Base-by-base conservation (phyloP, 2,888 invertebrate species). In the Opisthograptis luteolata region DNA sequence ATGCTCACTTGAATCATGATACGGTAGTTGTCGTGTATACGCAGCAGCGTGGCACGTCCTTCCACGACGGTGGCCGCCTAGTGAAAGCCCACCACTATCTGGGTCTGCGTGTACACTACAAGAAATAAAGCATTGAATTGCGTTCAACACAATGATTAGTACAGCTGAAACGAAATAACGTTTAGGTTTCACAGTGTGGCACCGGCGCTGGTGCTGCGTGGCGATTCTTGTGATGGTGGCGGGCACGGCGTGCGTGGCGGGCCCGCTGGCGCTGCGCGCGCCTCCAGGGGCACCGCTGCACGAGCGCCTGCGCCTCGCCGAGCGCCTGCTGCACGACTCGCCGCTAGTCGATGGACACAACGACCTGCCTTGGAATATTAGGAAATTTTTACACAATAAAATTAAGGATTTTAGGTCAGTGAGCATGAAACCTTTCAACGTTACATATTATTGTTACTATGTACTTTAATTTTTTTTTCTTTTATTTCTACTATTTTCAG, bases 301-400 rank as follows among this genome's bases (percentile, higher is more conserved):
- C 73, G 95, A 96, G 81, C 91, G 95, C 35, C 89, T 95, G 58
- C 94, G 95, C 66, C 93, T 94, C 50, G 95, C 95, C 7, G 93
- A 94, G 51, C 92, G 94, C 60, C 92, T 95, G 17, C 89, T 95
- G 55, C 94, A 95, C 76, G 95, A 95, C 88, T 94, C 95, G 65
- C 95, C 95, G 62, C 93, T 96, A 65, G 93, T 96, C 66, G 96
- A 96, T 83, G 96, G 96, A 62, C 97, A 97, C 92, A 97, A 97
- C 88, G 97, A 97, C 84, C 91, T 97, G 60, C 96, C 97, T 8
- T 97, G 96, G 96, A 97, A 97, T 85, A 96, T 97, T 81, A 92
- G 97, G 63, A 96, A 96, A 87, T 96, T 97, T 88, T 92, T 96
- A 79, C 96, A 96, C 86, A 97, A 97, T 85, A 94, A 95, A 80